Evolutionary conservation across 2,797 vertebrate species (phyloP).

Genomic region (Mycteria americana): DNA sequence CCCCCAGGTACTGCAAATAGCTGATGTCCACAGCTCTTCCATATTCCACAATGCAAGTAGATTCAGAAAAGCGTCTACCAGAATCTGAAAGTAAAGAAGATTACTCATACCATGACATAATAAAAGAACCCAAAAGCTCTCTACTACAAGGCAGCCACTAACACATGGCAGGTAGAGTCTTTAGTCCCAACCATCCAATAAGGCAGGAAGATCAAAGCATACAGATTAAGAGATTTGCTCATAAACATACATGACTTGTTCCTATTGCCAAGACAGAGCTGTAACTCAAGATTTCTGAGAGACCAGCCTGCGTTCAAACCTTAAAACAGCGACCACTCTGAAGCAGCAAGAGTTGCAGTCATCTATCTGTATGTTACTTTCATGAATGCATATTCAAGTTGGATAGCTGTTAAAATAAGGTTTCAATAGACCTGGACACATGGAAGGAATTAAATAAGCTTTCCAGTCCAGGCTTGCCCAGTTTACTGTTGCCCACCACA

Average conservation of each 20-base stretch:
- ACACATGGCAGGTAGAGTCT: not conserved
- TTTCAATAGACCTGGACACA: not conserved
- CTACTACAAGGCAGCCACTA: not conserved
- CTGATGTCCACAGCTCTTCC: conserved; percentile 90
- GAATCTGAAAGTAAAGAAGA: conserved; percentile 66
- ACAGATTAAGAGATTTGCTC: not conserved
- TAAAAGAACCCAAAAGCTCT: not conserved
- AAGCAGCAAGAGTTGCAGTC: not conserved
- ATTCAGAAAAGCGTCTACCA: conserved; percentile 30
- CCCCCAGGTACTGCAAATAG: conserved; percentile 93
- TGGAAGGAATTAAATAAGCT: not conserved
- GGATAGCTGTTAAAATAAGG: not conserved
- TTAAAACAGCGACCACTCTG: not conserved
- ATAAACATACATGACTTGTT: not conserved
- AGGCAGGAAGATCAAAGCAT: not conserved
- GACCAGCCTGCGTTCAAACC: not conserved
- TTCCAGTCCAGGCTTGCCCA: not conserved
- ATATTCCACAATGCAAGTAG: conserved; percentile 86
- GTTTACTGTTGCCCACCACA: not conserved
- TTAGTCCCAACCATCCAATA: not conserved
- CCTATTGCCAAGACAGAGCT: not conserved
- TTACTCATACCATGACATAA: not conserved
- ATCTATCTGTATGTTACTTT: not conserved
- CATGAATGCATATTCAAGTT: not conserved
- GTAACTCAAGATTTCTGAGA: not conserved